These are phyloP conservation scores for Lissocephala sabroskyi DNA, from an alignment of 2,888 invertebrate genomes.

Conservation along the genomic window DNA sequence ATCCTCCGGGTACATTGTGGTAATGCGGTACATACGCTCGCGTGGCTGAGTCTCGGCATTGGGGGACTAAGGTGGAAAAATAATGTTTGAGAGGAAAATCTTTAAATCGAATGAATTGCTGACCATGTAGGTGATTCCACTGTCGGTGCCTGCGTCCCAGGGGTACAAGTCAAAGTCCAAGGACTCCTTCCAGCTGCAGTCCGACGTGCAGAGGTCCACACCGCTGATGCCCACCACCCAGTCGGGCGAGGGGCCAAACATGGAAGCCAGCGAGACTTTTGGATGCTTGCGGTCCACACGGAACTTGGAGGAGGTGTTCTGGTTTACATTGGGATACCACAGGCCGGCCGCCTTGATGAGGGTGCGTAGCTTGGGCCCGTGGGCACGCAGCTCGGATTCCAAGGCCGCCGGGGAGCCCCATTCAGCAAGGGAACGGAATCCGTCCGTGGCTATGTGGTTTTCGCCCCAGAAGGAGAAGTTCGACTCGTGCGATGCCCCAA, in stretches of 20 bases:
- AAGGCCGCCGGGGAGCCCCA: conserved; percentile 87
- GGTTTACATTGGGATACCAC: conserved; percentile 91
- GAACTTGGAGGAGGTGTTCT: conserved; percentile 86
- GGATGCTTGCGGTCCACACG: conserved; percentile 89
- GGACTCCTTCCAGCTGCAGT: conserved; percentile 93
- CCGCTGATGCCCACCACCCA: conserved; percentile 97
- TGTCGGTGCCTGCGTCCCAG: conserved; percentile 97
- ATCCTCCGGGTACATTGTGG: conserved; percentile 92
- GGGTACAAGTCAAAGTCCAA: conserved; percentile 89
- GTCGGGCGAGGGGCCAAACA: conserved; percentile 97
- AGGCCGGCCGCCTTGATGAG: conserved; percentile 92
- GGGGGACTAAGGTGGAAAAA: conserved; percentile 78
- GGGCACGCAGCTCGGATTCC: conserved; percentile 90
- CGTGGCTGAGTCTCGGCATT: conserved; percentile 84
- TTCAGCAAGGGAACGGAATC: conserved; percentile 82
- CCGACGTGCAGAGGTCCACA: conserved; percentile 87
- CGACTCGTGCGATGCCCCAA: conserved; percentile 92
- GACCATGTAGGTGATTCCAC: conserved; percentile 92
- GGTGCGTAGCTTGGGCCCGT: conserved; percentile 83
- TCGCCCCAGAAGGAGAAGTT: conserved; percentile 95
- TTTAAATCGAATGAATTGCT: not conserved
- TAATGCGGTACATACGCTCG: conserved; percentile 91
- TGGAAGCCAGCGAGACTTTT: conserved; percentile 88
- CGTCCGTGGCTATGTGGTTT: conserved; percentile 88
- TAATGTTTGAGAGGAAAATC: not conserved